These are phyloP conservation scores for Strigops habroptila DNA, from an alignment of 2,113 vertebrate species.

Conservation along the genomic window DNA sequence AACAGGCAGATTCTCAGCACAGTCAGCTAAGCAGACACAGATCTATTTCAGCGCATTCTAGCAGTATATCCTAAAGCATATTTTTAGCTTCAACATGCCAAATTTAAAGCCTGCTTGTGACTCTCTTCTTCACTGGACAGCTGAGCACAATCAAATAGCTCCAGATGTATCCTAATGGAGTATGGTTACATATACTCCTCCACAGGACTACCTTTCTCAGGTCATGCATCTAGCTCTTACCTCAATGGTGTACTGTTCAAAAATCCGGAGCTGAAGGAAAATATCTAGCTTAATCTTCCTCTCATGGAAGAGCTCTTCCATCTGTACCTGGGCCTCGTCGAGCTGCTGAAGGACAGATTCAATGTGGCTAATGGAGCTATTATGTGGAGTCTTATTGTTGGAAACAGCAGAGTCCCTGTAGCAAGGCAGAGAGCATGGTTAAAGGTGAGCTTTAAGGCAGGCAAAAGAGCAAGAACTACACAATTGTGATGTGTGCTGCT, in stretches of 20 bases:
- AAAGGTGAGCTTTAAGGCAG: neutral
- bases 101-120: neutral
- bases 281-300: constrained; percentile 97
- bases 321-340: constrained; percentile 95
- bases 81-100: neutral
- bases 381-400: constrained; percentile 93
- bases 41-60: neutral
- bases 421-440: constrained; percentile 21
- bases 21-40: neutral
- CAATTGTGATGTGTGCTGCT: neutral
- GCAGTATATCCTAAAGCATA: neutral
- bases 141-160: neutral
- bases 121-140: neutral
- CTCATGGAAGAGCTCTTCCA: constrained; percentile 98
- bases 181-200: neutral
- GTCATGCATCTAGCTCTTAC: constrained; percentile 57
- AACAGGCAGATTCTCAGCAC: neutral
- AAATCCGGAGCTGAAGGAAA: constrained; percentile 94
- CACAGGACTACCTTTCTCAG: neutral
- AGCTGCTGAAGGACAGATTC: constrained; percentile 96
- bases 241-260: constrained; percentile 98
- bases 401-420: constrained; percentile 92
- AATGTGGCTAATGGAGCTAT: constrained; percentile 96
- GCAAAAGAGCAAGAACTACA: neutral
- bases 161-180: neutral